phyloP scores from a whole-genome alignment of 2,888 invertebrate species.

The Perithous albicinctus region DNA sequence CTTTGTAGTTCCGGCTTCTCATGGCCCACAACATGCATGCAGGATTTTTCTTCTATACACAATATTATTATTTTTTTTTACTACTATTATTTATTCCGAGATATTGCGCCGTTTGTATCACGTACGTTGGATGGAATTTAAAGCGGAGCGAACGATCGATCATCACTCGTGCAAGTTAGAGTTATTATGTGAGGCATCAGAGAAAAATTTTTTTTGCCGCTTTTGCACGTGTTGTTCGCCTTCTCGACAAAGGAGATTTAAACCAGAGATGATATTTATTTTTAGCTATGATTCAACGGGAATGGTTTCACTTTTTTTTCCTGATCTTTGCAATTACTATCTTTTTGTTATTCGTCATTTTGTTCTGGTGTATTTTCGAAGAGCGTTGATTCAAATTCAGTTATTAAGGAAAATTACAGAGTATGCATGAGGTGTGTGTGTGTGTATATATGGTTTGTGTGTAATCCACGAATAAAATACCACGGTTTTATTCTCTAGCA shows the following conservation, averaged over 20 bases:
- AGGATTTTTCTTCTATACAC: constrained; percentile 45
- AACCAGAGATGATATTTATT: constrained; percentile 31
- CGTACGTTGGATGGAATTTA: constrained; percentile 45
- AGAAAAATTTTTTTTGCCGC: constrained; percentile 37
- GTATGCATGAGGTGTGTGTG: constrained; percentile 4
- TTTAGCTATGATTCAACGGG: constrained; percentile 31
- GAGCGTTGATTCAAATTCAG: constrained; percentile 47
- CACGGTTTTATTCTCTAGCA: constrained; percentile 58
- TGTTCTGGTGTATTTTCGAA: neutral
- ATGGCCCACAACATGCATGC: constrained; percentile 38
- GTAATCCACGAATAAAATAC: constrained; percentile 58
- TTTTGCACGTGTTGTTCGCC: constrained; percentile 19
- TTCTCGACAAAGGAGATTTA: constrained; percentile 43
- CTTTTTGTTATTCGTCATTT: neutral
- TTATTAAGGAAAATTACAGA: constrained; percentile 41
- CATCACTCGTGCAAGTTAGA: constrained; percentile 36
- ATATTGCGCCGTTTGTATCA: constrained; percentile 42
- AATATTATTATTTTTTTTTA: constrained; percentile 12
- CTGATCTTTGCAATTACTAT: neutral
- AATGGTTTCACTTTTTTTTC: neutral
- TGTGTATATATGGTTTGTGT: constrained; percentile 27
- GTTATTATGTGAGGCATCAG: constrained; percentile 31
- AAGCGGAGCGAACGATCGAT: constrained; percentile 59
- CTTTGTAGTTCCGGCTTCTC: constrained; percentile 59
- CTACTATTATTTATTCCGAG: constrained; percentile 12